Evolutionary conservation across 2,797 vertebrate species (phyloP).

Genomic region (Sarcoramphus papa): DNA sequence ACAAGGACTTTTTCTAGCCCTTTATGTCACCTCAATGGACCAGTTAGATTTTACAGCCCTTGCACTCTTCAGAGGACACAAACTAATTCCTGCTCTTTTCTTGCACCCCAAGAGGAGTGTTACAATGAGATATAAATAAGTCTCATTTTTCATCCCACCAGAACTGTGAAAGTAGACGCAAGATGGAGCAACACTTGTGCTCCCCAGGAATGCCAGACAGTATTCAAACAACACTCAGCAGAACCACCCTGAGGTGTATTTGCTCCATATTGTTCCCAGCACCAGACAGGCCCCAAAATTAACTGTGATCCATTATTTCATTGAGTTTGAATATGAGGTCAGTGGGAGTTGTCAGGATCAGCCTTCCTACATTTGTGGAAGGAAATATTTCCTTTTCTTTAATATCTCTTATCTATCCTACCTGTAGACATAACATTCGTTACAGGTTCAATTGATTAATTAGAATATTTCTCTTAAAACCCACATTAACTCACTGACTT

Average conservation of each 20-base stretch:
- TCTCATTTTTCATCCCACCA: neutral
- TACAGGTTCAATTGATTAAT: neutral
- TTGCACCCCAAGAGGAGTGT: neutral
- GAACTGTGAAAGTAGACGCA: neutral
- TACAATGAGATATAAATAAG: neutral
- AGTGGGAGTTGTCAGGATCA: neutral
- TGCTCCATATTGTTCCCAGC: neutral
- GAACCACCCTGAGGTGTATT: neutral
- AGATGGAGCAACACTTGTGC: constrained; percentile 4
- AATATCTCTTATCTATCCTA: neutral
- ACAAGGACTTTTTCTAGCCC: neutral
- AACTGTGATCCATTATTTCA: constrained; percentile 22
- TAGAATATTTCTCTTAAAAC: neutral
- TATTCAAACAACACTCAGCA: constrained; percentile 47
- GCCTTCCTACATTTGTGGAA: neutral
- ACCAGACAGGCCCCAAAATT: neutral
- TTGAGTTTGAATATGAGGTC: neutral
- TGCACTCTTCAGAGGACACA: neutral
- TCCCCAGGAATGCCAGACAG: neutral
- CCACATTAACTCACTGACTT: neutral
- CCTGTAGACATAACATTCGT: neutral
- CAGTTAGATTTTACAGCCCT: neutral
- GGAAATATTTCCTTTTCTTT: neutral
- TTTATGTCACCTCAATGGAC: neutral
- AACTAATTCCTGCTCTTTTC: neutral